These are phyloP conservation scores for Leguminivora glycinivorella DNA, from an alignment of 1,140 invertebrate genomes.

Conservation along the genomic window DNA sequence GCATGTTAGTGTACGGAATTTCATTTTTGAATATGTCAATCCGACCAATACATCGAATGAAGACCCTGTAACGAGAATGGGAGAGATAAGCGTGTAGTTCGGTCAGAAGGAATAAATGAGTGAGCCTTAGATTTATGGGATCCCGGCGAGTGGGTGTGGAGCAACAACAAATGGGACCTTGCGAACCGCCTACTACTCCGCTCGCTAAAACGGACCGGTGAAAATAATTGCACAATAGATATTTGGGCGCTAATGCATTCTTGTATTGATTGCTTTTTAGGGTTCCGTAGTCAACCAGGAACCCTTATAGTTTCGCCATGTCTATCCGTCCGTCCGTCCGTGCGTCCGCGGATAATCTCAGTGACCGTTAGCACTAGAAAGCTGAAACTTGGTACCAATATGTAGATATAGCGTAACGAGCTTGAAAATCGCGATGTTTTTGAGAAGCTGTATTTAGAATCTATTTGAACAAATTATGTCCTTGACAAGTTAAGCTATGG, in stretches of 20 bases:
- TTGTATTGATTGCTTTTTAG: too few relatives aligned
- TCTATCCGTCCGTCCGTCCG: too few relatives aligned
- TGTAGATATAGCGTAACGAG: too few relatives aligned
- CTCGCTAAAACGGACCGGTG: neutral
- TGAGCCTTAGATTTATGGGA: constrained; percentile 22
- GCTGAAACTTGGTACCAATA: too few relatives aligned
- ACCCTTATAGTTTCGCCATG: too few relatives aligned
- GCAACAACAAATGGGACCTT: constrained; percentile 23
- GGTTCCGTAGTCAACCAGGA: too few relatives aligned
- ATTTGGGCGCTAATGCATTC: neutral
- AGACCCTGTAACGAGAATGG: constrained; percentile 10
- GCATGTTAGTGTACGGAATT: neutral
- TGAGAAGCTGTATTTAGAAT: too few relatives aligned
- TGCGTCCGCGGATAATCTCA: too few relatives aligned
- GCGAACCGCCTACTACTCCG: constrained; percentile 13
- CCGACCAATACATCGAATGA: neutral
- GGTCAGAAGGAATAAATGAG: constrained; percentile 26
- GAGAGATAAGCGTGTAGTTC: constrained; percentile 20
- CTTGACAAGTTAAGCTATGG: too few relatives aligned
- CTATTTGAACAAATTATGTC: too few relatives aligned
- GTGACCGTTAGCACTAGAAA: too few relatives aligned
- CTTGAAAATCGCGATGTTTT: too few relatives aligned
- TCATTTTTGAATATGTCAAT: neutral
- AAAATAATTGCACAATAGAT: constrained; percentile 17
- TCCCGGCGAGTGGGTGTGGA: constrained; percentile 18